Evolutionary conservation across 2,113 vertebrate species (phyloP), one percentile per base, ranked within the genome.

Genomic region (Hippoglossus stenolepis): DNA sequence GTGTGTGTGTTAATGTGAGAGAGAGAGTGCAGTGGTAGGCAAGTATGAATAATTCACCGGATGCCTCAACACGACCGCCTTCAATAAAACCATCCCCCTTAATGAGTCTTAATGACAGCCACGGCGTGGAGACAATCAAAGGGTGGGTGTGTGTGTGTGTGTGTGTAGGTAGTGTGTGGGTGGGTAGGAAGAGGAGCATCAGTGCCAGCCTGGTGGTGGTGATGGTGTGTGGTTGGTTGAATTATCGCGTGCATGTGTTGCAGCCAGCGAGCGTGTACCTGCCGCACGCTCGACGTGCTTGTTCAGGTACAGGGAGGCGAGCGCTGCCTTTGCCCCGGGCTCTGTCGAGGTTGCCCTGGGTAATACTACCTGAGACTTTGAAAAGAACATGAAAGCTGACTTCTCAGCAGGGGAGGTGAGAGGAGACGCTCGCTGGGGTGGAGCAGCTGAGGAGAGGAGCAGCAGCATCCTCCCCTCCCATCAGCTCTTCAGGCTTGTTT

Each of bases 101-200:
- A 95, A 95, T 94, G 92, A 93, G 93, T 84, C 91, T 91, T 93
- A 93, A 94, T 93, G 92, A 91, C 92, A 93, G 90, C 75, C 88
- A 90, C 81, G 85, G 82, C 40, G 80, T 91, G 87, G 88, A 90
- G 91, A 93, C 90, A 92, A 93, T 92, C 91, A 91, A 87, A 91
- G 89, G 24, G 26, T 77, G 80, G 43, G 77, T 74, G 81, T 54
- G 60, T 62, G 75, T 67, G 77, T 35, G 67, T 56, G 49, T 38
- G 61, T 68, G 20, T 56, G 53, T 49, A 61, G 51, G 68, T 73
- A 45, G 65, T 56, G 49, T 38, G 72, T 87, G 74, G 64, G 83
- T 82, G 80, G 67, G 76, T 78, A 56, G 62, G 47, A 75, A 73
- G 60, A 70, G 70, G 66, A 78, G 71, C 75, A 61, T 73, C 1